Conservation (phyloP, 1,140 invertebrate genomes). For the Steinernema feltiae region DNA sequence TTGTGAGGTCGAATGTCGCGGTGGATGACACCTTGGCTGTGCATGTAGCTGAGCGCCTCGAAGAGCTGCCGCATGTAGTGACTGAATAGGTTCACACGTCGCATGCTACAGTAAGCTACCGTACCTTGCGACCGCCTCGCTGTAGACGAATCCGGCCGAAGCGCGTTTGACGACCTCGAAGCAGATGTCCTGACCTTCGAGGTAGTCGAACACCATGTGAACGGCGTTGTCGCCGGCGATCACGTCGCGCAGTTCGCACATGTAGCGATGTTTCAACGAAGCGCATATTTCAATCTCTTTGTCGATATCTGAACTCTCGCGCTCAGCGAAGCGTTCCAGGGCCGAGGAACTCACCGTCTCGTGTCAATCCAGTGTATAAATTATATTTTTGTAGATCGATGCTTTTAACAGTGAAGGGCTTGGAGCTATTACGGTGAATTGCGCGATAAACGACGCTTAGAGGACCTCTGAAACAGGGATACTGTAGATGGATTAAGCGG, state of each 20-base stretch:
- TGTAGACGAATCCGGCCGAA: conserved; percentile 91
- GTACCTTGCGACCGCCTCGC: conserved; percentile 95
- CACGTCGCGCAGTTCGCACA: conserved; percentile 91
- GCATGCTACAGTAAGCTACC: conserved; percentile 43
- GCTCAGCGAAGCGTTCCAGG: too few relatives aligned
- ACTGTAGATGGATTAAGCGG: too few relatives aligned
- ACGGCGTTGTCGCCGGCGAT: conserved; percentile 91
- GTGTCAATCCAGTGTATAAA: conserved; percentile 42
- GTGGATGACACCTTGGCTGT: conserved; percentile 49
- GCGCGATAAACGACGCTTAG: conserved; percentile 92
- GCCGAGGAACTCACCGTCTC: conserved; percentile 36
- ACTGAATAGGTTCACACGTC: conserved; percentile 31
- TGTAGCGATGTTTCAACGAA: conserved; percentile 96
- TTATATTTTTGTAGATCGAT: conserved; percentile 73
- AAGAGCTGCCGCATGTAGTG: conserved; percentile 53
- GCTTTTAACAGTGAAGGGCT: conserved; percentile 96
- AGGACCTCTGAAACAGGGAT: conserved; percentile 73
- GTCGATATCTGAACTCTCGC: conserved; percentile 79
- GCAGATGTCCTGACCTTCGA: conserved; percentile 82
- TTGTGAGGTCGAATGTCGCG: conserved; percentile 56
- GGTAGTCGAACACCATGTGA: conserved; percentile 70
- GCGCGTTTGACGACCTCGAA: conserved; percentile 94
- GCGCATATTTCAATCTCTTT: conserved; percentile 96
- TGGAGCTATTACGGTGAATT: conserved; percentile 83
- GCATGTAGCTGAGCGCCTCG: conserved; percentile 54